Evolutionary conservation across 2,888 invertebrate genomes (phyloP), one percentile per base, ranked within the genome.

Genomic region (Hirtodrosophila duncani): DNA sequence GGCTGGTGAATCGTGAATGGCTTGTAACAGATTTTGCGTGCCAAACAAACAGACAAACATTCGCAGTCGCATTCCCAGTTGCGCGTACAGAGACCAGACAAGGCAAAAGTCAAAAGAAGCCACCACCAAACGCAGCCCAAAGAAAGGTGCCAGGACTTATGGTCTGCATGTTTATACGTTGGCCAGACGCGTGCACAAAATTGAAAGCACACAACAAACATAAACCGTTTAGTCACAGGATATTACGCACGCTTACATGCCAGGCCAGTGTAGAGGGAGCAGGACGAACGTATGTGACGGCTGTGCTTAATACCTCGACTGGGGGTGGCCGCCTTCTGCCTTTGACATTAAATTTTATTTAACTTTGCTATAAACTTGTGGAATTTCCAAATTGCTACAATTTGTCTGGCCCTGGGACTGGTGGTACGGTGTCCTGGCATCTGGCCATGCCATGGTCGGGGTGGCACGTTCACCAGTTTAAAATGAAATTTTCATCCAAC

Each of bases 201-300:
- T 81, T 84, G 83, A 85, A 84, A 84, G 83, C 75, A 72, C 75
- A 72, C 79, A 82, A 84, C 84, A 85, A 82, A 83, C 80, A 84
- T 85, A 86, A 86, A 86, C 84, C 86, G 85, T 86, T 86, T 86
- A 86, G 86, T 86, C 85, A 86, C 86, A 86, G 86, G 85, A 86
- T 86, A 86, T 86, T 86, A 84, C 86, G 81, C 82, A 82, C 84
- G 82, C 80, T 83, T 69, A 69, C 81, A 80, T 66, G 68, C 75
- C n/a, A n/a, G n/a, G n/a, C n/a, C n/a, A n/a, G n/a, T n/a, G n/a
- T n/a, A n/a, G 79, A 71, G 48, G 33, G 56, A 61, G 55, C 13
- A 29, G 33, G 70, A 62, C 11, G 27, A 41, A 34, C 23, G 49
- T 51, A 37, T 41, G 39, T 39, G 56, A 14, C 56, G 56, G 38